These are phyloP conservation scores for Hippocampus abdominalis DNA, from an alignment of 2,113 vertebrate genomes.

Conservation along the genomic window DNA sequence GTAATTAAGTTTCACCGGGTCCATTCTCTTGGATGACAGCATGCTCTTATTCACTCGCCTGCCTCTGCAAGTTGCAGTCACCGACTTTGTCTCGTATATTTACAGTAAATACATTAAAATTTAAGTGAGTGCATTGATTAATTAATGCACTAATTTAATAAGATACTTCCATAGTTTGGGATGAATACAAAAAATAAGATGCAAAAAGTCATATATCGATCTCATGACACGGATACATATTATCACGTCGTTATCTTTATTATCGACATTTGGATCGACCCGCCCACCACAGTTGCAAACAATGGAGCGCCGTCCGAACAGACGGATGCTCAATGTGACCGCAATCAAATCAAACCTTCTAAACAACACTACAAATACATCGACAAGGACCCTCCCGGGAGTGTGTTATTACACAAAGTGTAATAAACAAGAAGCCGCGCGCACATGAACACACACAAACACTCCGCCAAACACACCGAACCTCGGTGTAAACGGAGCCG, in stretches of 20 bases:
- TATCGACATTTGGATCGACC: neutral
- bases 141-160: too few species aligned
- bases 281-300: conserved; percentile 30
- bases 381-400: neutral
- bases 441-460: neutral
- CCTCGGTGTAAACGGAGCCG: conserved; percentile 13
- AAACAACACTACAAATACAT: conserved; percentile 11
- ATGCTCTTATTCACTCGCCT: too few species aligned
- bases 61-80: too few species aligned
- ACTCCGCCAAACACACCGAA: neutral
- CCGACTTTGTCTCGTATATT: too few species aligned
- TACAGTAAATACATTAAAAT: too few species aligned
- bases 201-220: too few species aligned
- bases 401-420: neutral
- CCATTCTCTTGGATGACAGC: too few species aligned
- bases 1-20: too few species aligned
- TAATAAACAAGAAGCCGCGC: neutral
- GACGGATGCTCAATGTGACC: conserved; percentile 11
- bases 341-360: conserved; percentile 32
- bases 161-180: too few species aligned
- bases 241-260: neutral
- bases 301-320: conserved; percentile 43
- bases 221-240: too few species aligned
- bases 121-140: too few species aligned
- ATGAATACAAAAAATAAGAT: too few species aligned